A percentile compares a stretch with the other conserved stretches of the same genome.
Evolutionary conservation across 1,140 invertebrate species (phyloP).

Genomic region (Andricus grossulariae): DNA sequence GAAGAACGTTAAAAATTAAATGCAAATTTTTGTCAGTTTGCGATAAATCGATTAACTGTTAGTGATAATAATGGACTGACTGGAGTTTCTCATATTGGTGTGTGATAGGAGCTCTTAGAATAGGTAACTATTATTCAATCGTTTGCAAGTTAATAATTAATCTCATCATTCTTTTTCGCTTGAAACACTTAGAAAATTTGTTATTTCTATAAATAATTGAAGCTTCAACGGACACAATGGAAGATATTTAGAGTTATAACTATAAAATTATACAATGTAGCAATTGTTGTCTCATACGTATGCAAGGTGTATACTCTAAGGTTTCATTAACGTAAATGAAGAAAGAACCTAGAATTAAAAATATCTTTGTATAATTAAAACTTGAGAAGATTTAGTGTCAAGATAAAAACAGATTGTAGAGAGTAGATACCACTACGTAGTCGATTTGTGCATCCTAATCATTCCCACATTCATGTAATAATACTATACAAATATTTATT

Average conservation of each 20-base stretch:
- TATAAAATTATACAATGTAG: background rate
- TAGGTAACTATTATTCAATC: too few species aligned
- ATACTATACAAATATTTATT: background rate
- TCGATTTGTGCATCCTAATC: background rate
- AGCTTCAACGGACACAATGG: too few species aligned
- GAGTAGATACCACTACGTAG: too few species aligned
- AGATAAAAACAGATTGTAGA: constrained; percentile 12
- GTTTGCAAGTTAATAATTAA: too few species aligned
- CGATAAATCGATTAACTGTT: constrained; percentile 6
- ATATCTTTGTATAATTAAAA: constrained; percentile 16
- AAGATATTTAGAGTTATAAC: background rate
- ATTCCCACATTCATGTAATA: background rate
- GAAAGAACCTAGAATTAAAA: constrained; percentile 28
- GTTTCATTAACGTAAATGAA: constrained; percentile 19
- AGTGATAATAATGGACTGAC: background rate
- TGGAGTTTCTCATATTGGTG: background rate
- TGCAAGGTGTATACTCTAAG: constrained; percentile 13
- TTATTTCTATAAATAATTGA: too few species aligned
- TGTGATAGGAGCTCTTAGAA: background rate
- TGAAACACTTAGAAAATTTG: too few species aligned
- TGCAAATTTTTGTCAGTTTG: background rate
- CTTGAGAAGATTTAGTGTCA: background rate
- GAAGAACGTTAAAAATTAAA: too few species aligned
- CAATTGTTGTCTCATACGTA: constrained; percentile 6
- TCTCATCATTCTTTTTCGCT: too few species aligned